Evolutionary conservation across 1,140 invertebrate genomes (phyloP), one percentile per base, ranked within the genome.

Genomic region (Hypsibius dujardini): DNA sequence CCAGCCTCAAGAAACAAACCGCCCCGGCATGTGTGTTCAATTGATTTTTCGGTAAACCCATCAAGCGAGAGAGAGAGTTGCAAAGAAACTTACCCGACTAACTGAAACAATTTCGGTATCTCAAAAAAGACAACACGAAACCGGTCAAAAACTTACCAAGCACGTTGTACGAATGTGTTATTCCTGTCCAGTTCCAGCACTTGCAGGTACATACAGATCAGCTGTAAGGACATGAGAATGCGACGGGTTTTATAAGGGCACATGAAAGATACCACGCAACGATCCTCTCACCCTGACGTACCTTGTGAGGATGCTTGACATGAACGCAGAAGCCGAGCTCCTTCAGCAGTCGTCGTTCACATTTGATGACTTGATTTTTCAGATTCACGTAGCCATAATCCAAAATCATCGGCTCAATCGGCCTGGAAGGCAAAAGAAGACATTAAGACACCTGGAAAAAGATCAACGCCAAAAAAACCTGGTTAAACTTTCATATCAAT

Each of bases 321-420:
- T 98, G 95, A 2, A 98, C 95, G 83, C 95, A 98, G 79, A 99
- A 99, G 2, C 96, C 96, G 14, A 98, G 79, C 79, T 98, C 94
- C 79, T 98, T 98, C 1, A 99, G 81, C 12, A 99, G 88, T 72
- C 94, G 82, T 71, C 95, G 81, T 78, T 99, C 96, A 0, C 93
- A 92, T 80, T 98, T 97, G 71, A 98, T 98, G 0, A 99, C 90
- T 80, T 98, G 90, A 79, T 92, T 97, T 80, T 98, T 98, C 1
- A 93, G 78, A 74, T 87, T 86, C 71, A 95, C 89, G 77, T 98
- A 98, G 78, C 89, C 89, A 76, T 92, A 87, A 79, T 98, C 93
- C 62, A 98, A 83, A 73, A 95, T 86, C 76, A 98, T 84, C 0
- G 94, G 91, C 71, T 86, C 82, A 72, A 97, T 92, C 12, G 87